Base-by-base conservation (phyloP, 2,797 vertebrate species). In the Rostrhamus sociabilis region DNA sequence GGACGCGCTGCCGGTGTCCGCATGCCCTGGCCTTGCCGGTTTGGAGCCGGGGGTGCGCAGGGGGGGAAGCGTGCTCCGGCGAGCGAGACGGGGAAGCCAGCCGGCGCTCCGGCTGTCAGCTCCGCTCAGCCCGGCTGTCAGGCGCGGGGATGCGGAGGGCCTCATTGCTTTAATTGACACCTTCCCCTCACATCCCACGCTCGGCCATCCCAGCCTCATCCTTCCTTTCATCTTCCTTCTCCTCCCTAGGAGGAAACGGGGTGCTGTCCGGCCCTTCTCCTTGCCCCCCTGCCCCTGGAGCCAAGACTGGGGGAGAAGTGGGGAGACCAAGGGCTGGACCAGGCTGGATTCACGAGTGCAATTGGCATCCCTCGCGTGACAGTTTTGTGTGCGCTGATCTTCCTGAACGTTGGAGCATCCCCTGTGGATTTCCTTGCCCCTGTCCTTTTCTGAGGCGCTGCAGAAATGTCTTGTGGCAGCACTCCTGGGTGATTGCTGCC, bases 161-260 rank as follows among this genome's bases (percentile, higher is more conserved):
- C 97, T 99, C 98, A 99, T 99, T 98, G 97, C 96, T 99, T 98
- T 99, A 99, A 99, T 99, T 99, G 99, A 98, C 98, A 98, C 98
- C 98, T 98, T 98, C 98, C 98, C 97, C 97, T 98, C 92, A 86
- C 76, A 34, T 97, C 96, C 93, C 96, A 91, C 4, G 31, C 97
- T 94, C 45, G 72, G 75, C 78, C 27, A 0, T 96, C 97, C 97
- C 94, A 42, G 72, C 92, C 92, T 93, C 68, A 48, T 89, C 91
- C 90, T 55, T 91, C 68, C 89, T 96, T 96, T 97, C 83, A 32
- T 94, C 94, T 82, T 73, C 85, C 64, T 73, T 60, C 89, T 90
- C 50, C 66, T 91, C 74, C 68, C 45, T 3, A 29, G 80, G 90
- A 85, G 81, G 82, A 81, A 23, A 48, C 2, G 0, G 11, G 9